Evolutionary conservation across 64 coral and sea anemone genomes (phyloP), one percentile per base, ranked within the genome.

Genomic region (Actinia equina): DNA sequence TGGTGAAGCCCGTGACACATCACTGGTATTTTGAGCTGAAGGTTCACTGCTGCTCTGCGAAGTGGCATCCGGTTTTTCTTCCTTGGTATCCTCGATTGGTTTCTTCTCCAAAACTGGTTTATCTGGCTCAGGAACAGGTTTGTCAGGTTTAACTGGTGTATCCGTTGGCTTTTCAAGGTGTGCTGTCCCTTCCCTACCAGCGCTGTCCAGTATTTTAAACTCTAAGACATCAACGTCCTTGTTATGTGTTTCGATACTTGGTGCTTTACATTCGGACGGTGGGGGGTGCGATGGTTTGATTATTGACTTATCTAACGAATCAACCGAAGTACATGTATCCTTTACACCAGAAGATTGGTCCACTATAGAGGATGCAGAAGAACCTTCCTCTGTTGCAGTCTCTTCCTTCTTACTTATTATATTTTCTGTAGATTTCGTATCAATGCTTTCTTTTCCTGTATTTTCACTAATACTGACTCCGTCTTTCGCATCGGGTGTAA

Each of bases 151-250:
- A 52, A 65, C 89, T 18, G 61, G 61, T 49, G 2, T 7, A 26
- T 6, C 63, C 0, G 86, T 2, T 49, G 45, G 15, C 22, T 85
- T 69, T 49, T 98, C 85, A 53, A 86, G 95, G 8, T 92, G 92
- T 37, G 96, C 96, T 8, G 93, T 98, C 3, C 89, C 96, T 82
- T 98, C 96, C 46, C 91, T 92, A 54, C 87, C 88, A 25, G 85
- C 61, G 17, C 88, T 91, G 65, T 98, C 96, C 52, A 92, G 79
- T 42, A 98, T 71, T 81, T 89, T 94, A 27, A 92, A 94, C 82
- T 98, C 93, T 59, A 98, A 55, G 6, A 98, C 93, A 88, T 98
- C 96, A 53, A 98, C 93, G 88, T 94, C 93, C 17, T 89, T 88
- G 58, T 88, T 52, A 0, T 80, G 79, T 43, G 90, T 89, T 13